Evolutionary conservation across 2,113 vertebrate genomes (phyloP).

Genomic region (Hepsetus odoe): DNA sequence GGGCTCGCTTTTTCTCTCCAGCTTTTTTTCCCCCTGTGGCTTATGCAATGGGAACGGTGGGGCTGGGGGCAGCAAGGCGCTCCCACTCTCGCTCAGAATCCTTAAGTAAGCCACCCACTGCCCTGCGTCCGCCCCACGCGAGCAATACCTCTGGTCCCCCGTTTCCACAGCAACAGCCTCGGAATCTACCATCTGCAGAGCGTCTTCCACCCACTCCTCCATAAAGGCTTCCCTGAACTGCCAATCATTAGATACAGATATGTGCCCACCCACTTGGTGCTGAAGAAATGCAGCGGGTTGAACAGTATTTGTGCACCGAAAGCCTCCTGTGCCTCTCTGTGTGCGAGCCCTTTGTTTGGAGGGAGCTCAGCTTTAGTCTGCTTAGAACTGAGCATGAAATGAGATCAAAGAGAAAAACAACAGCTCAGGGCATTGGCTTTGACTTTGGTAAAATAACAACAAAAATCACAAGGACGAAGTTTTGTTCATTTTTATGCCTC

Average conservation of each 20-base stretch:
- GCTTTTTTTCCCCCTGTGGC: constrained; percentile 65
- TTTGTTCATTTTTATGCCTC: no score
- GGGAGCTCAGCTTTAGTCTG: neutral
- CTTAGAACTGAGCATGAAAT: neutral
- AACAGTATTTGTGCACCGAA: constrained; percentile 23
- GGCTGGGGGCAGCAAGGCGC: constrained; percentile 67
- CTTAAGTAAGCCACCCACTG: constrained; percentile 73
- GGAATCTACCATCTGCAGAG: constrained; percentile 75
- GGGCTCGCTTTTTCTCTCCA: neutral
- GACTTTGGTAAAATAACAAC: constrained; percentile 1
- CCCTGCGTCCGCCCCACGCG: constrained; percentile 22
- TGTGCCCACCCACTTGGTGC: constrained; percentile 66
- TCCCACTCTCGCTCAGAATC: constrained; percentile 75
- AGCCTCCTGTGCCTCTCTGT: neutral
- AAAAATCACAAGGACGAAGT: no score
- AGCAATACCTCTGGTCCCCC: constrained; percentile 72
- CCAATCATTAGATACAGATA: constrained; percentile 73
- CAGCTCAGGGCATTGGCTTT: constrained; percentile 3
- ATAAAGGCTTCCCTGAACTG: constrained; percentile 72
- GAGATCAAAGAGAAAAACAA: neutral
- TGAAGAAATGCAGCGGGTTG: constrained; percentile 66
- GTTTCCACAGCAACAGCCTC: constrained; percentile 83
- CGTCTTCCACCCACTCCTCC: constrained; percentile 69
- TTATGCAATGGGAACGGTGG: constrained; percentile 70
- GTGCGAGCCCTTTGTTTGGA: neutral